Percentiles rank a stretch among this genome's conserved stretches.
These are phyloP conservation scores for Choristoneura rosaceana DNA, from an alignment of 2,888 invertebrate species.

Conservation along the genomic window DNA sequence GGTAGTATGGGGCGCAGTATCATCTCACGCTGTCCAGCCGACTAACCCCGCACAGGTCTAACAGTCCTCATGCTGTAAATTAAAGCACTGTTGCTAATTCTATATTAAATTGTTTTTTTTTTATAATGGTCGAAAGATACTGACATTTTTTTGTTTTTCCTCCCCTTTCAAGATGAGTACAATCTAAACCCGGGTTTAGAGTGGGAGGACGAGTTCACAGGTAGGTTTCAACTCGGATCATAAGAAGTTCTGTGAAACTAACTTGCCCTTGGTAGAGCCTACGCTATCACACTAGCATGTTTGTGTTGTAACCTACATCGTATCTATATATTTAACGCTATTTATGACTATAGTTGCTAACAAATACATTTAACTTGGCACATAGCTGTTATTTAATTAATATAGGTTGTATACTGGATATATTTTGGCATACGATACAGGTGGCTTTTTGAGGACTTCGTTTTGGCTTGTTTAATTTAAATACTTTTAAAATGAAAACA, in stretches of 20 bases:
- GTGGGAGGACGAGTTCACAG: constrained; percentile 99
- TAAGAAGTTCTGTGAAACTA: constrained; percentile 73
- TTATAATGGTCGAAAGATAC: constrained; percentile 81
- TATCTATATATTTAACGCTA: constrained; percentile 68
- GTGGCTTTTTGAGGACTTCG: constrained; percentile 21
- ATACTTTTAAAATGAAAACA: constrained; percentile 13
- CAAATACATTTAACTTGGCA: constrained; percentile 65
- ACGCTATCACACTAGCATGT: constrained; percentile 82
- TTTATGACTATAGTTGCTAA: constrained; percentile 70
- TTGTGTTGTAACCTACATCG: constrained; percentile 69
- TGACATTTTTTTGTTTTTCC: constrained; percentile 85
- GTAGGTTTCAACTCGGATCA: constrained; percentile 91
- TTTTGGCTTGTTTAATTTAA: constrained; percentile 8
- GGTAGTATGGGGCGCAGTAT: constrained; percentile 80
- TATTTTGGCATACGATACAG: constrained; percentile 41
- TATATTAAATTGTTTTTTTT: constrained; percentile 79
- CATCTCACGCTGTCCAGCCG: constrained; percentile 79
- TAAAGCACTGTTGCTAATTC: constrained; percentile 77
- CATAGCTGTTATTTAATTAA: constrained; percentile 48
- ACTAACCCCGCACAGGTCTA: constrained; percentile 84
- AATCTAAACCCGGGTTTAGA: constrained; percentile 99
- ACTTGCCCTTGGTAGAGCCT: constrained; percentile 81
- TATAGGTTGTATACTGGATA: constrained; percentile 57
- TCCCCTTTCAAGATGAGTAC: constrained; percentile 97
- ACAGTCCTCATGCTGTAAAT: constrained; percentile 77